Evolutionary conservation across 2,113 vertebrate species (phyloP).

Genomic region (Oriolus oriolus): DNA sequence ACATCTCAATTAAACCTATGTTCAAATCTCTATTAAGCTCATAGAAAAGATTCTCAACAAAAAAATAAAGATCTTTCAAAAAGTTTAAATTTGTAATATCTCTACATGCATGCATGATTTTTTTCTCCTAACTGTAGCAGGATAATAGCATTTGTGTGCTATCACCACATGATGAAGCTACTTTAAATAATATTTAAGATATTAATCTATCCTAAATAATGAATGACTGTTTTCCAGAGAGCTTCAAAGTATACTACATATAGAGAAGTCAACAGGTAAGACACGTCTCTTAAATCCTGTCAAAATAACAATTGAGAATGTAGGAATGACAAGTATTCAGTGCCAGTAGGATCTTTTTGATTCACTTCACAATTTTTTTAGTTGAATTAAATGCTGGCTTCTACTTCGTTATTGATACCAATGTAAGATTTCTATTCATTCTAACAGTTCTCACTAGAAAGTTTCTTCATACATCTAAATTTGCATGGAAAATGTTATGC

Average conservation of each 20-base stretch:
- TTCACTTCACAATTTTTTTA: not conserved
- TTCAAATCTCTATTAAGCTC: not conserved
- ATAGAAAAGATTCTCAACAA: not conserved
- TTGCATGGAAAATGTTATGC: not conserved
- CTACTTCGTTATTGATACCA: not conserved
- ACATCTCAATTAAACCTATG: not conserved
- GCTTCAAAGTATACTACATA: not conserved
- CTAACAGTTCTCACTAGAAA: not conserved
- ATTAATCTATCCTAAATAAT: not conserved
- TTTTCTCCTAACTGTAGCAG: not conserved
- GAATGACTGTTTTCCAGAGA: not conserved
- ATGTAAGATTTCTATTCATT: not conserved
- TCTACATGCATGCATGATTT: not conserved
- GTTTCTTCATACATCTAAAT: not conserved
- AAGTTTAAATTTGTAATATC: not conserved
- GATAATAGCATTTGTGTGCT: not conserved
- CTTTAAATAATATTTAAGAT: not conserved
- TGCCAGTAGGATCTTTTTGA: not conserved
- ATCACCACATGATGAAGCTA: not conserved
- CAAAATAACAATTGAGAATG: not conserved
- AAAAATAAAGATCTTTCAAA: not conserved
- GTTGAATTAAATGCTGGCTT: not conserved
- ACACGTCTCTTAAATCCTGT: not conserved
- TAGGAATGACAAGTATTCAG: not conserved
- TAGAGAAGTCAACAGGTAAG: not conserved